Conservation (phyloP, 2,113 vertebrate genomes). For the Nothoprocta perdicaria region DNA sequence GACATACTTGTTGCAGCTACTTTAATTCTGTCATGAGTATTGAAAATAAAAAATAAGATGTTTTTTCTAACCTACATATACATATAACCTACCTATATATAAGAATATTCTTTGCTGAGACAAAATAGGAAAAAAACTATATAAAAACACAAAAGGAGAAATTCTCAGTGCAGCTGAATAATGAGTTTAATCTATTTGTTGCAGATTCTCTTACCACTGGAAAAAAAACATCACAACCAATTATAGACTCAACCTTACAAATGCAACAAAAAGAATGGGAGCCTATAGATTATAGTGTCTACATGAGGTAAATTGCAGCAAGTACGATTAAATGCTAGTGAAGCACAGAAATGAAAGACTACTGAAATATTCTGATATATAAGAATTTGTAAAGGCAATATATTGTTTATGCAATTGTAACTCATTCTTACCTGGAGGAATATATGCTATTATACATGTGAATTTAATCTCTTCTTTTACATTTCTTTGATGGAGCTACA, state of each 20-base stretch:
- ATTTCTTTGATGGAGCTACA: background rate
- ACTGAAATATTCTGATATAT: background rate
- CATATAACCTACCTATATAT: background rate
- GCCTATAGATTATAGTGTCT: slow-evolving; percentile 70
- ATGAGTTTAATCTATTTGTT: background rate
- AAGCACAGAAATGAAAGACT: background rate
- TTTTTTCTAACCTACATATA: background rate
- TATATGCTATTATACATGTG: background rate
- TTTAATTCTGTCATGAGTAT: background rate
- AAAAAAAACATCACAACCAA: background rate
- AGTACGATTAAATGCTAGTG: background rate
- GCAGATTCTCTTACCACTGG: background rate
- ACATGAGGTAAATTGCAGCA: slow-evolving; percentile 71
- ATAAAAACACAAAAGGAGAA: background rate
- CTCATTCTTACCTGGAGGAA: background rate
- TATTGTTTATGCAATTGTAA: background rate
- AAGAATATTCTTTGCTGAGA: background rate
- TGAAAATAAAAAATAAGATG: background rate
- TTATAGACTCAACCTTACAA: background rate
- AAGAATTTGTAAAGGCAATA: background rate
- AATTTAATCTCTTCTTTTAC: background rate
- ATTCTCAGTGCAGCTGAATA: background rate
- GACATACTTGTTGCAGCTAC: background rate
- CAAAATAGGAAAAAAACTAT: background rate
- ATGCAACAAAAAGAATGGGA: slow-evolving; percentile 55